These are phyloP conservation scores for Miichthys miiuy DNA, from an alignment of 2,797 vertebrate genomes.

Conservation along the genomic window DNA sequence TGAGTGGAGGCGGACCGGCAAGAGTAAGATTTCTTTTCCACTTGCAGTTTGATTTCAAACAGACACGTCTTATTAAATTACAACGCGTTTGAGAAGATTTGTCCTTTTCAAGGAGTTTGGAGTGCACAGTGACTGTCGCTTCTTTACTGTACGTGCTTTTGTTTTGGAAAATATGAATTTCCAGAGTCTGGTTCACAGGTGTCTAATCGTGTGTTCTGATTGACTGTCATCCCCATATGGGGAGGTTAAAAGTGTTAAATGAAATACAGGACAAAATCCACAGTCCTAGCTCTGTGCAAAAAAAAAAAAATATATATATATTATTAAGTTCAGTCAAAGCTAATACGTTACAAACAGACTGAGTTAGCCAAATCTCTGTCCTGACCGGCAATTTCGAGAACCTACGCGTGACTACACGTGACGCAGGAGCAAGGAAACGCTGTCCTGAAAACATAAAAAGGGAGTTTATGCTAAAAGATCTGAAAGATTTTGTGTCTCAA, in stretches of 20 bases:
- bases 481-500: background rate
- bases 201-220: slow-evolving; percentile 44
- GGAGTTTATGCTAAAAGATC: background rate
- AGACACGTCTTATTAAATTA: slow-evolving; percentile 83
- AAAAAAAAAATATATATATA: too few relatives aligned
- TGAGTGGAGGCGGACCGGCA: slow-evolving; percentile 66
- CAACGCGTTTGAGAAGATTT: slow-evolving; percentile 58
- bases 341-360: background rate
- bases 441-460: background rate
- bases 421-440: background rate
- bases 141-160: slow-evolving; percentile 18
- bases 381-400: background rate
- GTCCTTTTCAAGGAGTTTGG: slow-evolving; percentile 44
- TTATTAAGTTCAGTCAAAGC: background rate
- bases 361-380: background rate
- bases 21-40: slow-evolving; percentile 74
- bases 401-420: background rate
- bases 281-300: background rate
- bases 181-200: slow-evolving; percentile 55
- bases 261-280: background rate
- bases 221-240: slow-evolving; percentile 6
- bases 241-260: too few relatives aligned
- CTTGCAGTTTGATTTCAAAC: slow-evolving; percentile 79
- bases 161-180: slow-evolving; percentile 43
- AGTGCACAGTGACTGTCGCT: slow-evolving; percentile 28